Base-by-base conservation (phyloP, 2,113 vertebrate genomes). In the Bombycilla garrulus region DNA sequence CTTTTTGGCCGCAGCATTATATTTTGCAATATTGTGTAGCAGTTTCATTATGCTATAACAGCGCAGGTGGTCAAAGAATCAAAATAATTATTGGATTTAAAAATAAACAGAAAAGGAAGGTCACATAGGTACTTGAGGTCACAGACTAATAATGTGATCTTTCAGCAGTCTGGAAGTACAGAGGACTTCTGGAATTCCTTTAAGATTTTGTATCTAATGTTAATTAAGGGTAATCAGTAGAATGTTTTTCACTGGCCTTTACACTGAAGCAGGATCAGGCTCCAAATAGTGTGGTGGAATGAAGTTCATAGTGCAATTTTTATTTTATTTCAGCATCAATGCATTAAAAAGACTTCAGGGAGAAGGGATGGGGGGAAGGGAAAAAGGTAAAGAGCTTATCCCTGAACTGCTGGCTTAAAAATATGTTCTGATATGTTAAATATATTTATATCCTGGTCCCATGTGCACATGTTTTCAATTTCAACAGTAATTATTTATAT, bases 401-500 rank as follows among this genome's bases (percentile, higher is more conserved):
- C 28, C 76, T 35, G 38, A 78, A 79, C 21, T 53, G 20, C 38
- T 57, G 35, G 47, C 14, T 91, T 88, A 81, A 91, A 95, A 62
- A 57, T 66, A 13, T 70, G 38, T 79, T 86, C 86, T 81, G 72
- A 26, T 85, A 78, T 24, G 50, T 81, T 92, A 85, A 89, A 89
- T 94, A 47, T 76, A 91, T 89, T 95, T 93, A 88, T 90, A 83
- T 42, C 51, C 33, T 70, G 5, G 64, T 86, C 72, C 33, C 79
- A 67, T 81, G 51, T 60, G 69, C 91, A 45, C 51, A 66, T 92
- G 90, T 92, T 96, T 96, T 94, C 73, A 94, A 81, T 97, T 97
- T 97, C 79, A 91, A 81, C 50, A 89, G 92, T 81, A 97, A 98
- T 97, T 96, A 97, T 97, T 98, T 93, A 97, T 94, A 84, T 81